Base-by-base conservation (phyloP, 2,797 vertebrate species). In the Brachymystax lenok region DNA sequence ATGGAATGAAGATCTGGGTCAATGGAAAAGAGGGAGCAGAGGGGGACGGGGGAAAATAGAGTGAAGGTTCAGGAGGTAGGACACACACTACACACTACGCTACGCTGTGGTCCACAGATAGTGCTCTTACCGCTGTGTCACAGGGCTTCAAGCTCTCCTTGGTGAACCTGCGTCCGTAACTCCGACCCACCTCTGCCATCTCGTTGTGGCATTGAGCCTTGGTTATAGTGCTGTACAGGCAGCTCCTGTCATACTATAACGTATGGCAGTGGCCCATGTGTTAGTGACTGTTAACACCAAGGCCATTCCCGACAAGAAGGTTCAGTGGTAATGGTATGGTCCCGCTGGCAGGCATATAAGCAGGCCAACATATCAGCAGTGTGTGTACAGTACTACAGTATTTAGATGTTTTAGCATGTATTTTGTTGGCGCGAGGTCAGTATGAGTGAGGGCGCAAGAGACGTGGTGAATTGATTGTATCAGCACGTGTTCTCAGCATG, bases 301-400 rank as follows among this genome's bases (percentile, higher is more conserved):
- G 33, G 10, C 67, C 17, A 74, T 51, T 78, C 79, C 46, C 54
- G 54, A 50, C 74, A 35, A 33, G 19, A 79, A 86, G 87, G 83
- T 82, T 83, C 83, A 86, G 27, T 54, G 80, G 40, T 63, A 74
- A 10, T 59, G 40, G 10, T n/a, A 19, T 52, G 63, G 63, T 24
- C 61, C 3, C 10, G 24, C 61, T 1, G 56, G n/a, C 21, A 10
- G n/a, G 6, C 24, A 24, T 4, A 63, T 7, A 10, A 21, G 61
- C 3, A 3, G 30, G 30, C 30, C 30, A 33, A 3, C 30, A 33
- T 33, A 33, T 27, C 21, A 63, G 10, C 61, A 10, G 61, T 63
- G 16, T 33, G 30, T 63, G n/a, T 63, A 63, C 61, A 24, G 61
- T 24, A 24, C 24, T 24, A 5, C 61, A 56, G 54, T 56, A 12